phyloP scores from a whole-genome alignment of 2,888 invertebrate species.

The Erebia ligea region DNA sequence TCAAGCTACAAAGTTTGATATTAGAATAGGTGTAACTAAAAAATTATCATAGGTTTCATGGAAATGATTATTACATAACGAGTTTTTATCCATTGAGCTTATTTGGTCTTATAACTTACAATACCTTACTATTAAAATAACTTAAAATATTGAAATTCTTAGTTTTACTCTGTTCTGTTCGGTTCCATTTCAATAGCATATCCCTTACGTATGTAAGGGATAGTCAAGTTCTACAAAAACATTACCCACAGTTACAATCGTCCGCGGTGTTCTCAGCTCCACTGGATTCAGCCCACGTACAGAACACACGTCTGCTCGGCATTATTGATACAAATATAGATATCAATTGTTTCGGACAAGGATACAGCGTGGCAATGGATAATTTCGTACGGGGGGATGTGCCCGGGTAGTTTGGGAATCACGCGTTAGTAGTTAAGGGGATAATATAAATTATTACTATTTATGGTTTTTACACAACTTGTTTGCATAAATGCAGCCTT shows the following conservation, averaged over 20 bases:
- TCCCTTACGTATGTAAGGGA: conserved; percentile 44
- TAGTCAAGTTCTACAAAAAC: conserved; percentile 48
- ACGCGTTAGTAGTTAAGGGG: conserved; percentile 16
- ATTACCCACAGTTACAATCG: conserved; percentile 61
- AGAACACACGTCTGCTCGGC: conserved; percentile 74
- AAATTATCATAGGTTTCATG: too few species aligned
- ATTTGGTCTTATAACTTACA: too few species aligned
- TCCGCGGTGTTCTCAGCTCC: conserved; percentile 50
- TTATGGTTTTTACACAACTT: conserved; percentile 10
- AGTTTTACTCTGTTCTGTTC: not conserved
- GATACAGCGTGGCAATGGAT: conserved; percentile 69
- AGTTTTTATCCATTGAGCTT: not conserved
- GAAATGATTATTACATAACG: too few species aligned
- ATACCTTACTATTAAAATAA: too few species aligned
- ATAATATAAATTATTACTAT: conserved; percentile 1
- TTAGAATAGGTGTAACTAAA: not conserved
- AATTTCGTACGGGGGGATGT: conserved; percentile 31
- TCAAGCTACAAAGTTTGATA: not conserved
- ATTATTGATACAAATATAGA: conserved; percentile 83
- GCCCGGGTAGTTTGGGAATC: conserved; percentile 15
- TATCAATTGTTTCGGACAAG: conserved; percentile 82
- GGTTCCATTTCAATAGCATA: not conserved
- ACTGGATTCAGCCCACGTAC: conserved; percentile 76
- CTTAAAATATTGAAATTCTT: not conserved
- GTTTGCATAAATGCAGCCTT: not conserved